Evolutionary conservation across 2,113 vertebrate species (phyloP).

Genomic region (Cynopterus brachyotis): DNA sequence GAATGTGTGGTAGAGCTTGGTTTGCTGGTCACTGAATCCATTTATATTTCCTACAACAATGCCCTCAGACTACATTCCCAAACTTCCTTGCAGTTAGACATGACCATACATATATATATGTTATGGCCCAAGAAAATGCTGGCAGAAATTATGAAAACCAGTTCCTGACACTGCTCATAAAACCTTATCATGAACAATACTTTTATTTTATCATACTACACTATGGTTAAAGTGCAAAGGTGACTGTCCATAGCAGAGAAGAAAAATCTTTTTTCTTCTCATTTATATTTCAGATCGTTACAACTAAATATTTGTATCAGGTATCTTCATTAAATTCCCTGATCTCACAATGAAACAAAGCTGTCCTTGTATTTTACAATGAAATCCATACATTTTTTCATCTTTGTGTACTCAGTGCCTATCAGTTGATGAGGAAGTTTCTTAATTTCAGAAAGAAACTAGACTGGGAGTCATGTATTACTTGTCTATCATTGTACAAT

Average conservation of each 20-base stretch:
- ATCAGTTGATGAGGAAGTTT: background rate
- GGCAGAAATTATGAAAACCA: background rate
- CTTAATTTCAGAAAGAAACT: background rate
- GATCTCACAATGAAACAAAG: background rate
- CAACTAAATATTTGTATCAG: background rate
- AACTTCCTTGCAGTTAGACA: background rate
- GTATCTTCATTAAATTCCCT: background rate
- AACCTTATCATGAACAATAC: background rate
- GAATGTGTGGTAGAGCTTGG: rapidly evolving
- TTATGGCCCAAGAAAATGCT: background rate
- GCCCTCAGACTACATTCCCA: background rate
- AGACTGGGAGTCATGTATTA: background rate
- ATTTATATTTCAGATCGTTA: background rate
- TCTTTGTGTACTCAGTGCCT: background rate
- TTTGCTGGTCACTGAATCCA: background rate
- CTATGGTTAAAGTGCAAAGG: background rate
- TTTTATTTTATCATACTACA: background rate
- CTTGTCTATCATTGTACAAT: background rate
- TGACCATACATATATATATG: background rate
- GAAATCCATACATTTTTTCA: background rate
- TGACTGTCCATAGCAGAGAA: background rate
- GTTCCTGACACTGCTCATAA: background rate
- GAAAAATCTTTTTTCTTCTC: background rate
- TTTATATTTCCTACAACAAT: background rate
- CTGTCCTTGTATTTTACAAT: background rate